phyloP scores from a whole-genome alignment of 2,888 invertebrate species.

The Seira musarum region DNA sequence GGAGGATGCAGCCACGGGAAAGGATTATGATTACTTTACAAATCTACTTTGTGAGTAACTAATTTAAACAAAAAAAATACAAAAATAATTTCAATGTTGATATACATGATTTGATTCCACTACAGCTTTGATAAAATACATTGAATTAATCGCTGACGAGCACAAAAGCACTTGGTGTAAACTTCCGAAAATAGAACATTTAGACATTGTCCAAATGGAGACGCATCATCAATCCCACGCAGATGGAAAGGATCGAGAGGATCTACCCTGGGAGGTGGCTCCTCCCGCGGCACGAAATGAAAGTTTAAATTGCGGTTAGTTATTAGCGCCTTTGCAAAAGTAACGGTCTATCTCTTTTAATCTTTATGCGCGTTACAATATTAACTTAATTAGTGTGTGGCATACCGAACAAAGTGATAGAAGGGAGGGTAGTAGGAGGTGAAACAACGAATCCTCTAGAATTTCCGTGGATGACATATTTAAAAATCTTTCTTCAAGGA shows the following conservation, averaged over 20 bases:
- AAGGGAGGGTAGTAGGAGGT: background rate
- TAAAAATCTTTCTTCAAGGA: background rate
- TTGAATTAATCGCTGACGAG: background rate
- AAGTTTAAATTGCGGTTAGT: background rate
- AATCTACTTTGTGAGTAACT: background rate
- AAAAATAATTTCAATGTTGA: too few relatives aligned
- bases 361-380: background rate
- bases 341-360: background rate
- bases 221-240: too few relatives aligned
- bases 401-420: background rate
- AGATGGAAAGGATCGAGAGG: background rate
- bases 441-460: background rate
- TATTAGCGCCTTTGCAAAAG: too few relatives aligned
- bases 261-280: background rate
- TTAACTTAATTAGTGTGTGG: background rate
- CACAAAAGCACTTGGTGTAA: background rate
- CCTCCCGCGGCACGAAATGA: background rate
- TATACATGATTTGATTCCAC: background rate
- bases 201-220: too few relatives aligned
- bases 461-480: background rate
- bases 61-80: background rate
- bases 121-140: background rate
- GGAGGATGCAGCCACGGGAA: background rate
- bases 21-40: background rate
- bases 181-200: background rate